Evolutionary conservation across 2,888 invertebrate species (phyloP).

Genomic region (Cheilosia grossa): DNA sequence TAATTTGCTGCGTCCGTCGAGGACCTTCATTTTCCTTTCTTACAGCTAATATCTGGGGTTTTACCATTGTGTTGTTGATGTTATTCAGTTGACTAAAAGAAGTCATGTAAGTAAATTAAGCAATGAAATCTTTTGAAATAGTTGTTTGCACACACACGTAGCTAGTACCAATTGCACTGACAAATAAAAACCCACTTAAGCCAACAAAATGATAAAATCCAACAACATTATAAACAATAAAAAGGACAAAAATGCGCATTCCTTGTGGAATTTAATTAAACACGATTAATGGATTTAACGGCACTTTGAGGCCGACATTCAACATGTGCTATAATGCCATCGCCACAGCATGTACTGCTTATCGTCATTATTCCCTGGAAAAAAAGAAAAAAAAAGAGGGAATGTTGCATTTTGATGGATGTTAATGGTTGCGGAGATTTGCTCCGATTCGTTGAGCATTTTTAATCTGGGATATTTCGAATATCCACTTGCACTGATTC

Average conservation of each 20-base stretch:
- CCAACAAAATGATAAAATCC: neutral
- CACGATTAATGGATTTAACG: slow-evolving; percentile 42
- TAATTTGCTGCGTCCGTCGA: slow-evolving; percentile 4
- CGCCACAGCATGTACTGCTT: neutral
- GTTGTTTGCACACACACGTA: too few species aligned
- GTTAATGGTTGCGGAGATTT: slow-evolving; percentile 24
- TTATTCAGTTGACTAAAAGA: too few species aligned
- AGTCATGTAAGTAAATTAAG: too few species aligned
- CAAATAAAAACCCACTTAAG: slow-evolving; percentile 3
- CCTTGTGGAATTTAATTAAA: slow-evolving; percentile 58
- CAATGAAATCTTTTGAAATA: too few species aligned
- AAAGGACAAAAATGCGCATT: slow-evolving; percentile 11
- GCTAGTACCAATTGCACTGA: too few species aligned
- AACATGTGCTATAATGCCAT: slow-evolving; percentile 23
- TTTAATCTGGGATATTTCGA: slow-evolving; percentile 43
- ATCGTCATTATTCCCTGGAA: too few species aligned
- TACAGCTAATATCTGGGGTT: slow-evolving; percentile 24
- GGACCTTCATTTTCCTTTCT: slow-evolving; percentile 13
- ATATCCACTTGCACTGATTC: slow-evolving; percentile 11
- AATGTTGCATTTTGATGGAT: slow-evolving; percentile 47
- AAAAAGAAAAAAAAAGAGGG: neutral
- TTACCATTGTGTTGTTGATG: too few species aligned
- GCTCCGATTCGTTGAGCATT: neutral
- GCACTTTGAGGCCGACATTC: slow-evolving; percentile 34
- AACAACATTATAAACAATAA: slow-evolving; percentile 5